These are phyloP conservation scores for Drosophila tripunctata DNA, from an alignment of 2,888 invertebrate genomes.

Conservation along the genomic window DNA sequence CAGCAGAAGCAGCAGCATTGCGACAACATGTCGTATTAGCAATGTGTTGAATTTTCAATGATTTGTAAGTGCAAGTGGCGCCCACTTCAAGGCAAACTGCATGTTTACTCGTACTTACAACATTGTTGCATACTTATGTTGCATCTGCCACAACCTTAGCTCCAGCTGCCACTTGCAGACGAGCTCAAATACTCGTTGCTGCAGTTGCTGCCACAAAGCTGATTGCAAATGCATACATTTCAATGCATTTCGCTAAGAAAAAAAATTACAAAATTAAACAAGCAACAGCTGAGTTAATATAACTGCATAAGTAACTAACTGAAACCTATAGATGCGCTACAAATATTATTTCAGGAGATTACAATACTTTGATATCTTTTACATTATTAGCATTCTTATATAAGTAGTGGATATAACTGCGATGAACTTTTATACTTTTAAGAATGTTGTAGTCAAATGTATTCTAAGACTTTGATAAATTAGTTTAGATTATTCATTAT, in stretches of 20 bases:
- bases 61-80: conserved; percentile 65
- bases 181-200: conserved; percentile 25
- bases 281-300: conserved; percentile 13
- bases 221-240: conserved; percentile 62
- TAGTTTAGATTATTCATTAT: too few relatives aligned
- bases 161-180: background rate
- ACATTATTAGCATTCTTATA: too few relatives aligned
- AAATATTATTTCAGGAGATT: background rate
- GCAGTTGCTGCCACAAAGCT: conserved; percentile 44
- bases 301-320: background rate
- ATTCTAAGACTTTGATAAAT: too few relatives aligned
- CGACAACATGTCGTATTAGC: conserved; percentile 73
- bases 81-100: conserved; percentile 47
- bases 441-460: too few relatives aligned
- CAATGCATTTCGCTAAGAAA: conserved; percentile 44
- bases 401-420: too few relatives aligned
- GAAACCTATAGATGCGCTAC: background rate
- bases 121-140: conserved; percentile 45
- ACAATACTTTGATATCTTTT: background rate
- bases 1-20: conserved; percentile 30
- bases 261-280: conserved; percentile 8
- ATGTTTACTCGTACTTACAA: conserved; percentile 14
- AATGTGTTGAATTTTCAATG: conserved; percentile 77
- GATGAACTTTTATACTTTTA: too few relatives aligned
- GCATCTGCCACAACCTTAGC: conserved; percentile 5